These are phyloP conservation scores for Caenorhabditis auriculariae DNA, from an alignment of 2,888 invertebrate genomes.

Conservation along the genomic window DNA sequence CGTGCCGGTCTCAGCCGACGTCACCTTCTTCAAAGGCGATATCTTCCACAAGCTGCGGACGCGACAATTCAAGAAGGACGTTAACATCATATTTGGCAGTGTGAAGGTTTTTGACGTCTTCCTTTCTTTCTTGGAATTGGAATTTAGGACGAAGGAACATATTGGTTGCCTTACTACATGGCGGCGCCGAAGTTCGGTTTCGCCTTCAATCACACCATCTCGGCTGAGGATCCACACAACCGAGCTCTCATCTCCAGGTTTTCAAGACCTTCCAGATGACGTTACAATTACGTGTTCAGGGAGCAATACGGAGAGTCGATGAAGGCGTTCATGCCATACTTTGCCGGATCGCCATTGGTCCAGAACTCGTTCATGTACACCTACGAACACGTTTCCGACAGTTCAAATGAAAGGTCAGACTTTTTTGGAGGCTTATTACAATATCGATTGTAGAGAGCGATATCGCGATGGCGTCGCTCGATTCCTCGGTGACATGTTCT, in stretches of 20 bases:
- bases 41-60: conserved; percentile 69
- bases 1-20: conserved; percentile 87
- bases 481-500: conserved; percentile 88
- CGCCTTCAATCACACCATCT: conserved; percentile 60
- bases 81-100: conserved; percentile 85
- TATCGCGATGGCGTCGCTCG: conserved; percentile 57
- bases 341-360: conserved; percentile 55
- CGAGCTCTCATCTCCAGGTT: conserved; percentile 40
- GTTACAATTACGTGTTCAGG: conserved; percentile 9
- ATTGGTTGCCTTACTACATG: conserved; percentile 63
- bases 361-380: conserved; percentile 59
- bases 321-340: conserved; percentile 60
- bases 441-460: conserved; percentile 18
- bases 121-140: neutral
- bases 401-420: conserved; percentile 16
- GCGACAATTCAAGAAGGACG: conserved; percentile 79
- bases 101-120: conserved; percentile 74
- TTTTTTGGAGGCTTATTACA: neutral
- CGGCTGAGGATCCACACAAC: conserved; percentile 57
- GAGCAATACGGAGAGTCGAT: conserved; percentile 54
- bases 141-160: conserved; percentile 77
- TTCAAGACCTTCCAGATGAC: neutral
- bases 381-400: conserved; percentile 50
- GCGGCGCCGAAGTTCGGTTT: conserved; percentile 51
- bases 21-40: conserved; percentile 74